Percentiles rank a stretch among this genome's conserved stretches.
Conservation (phyloP, 2,888 invertebrate species). For the Thecophora atra region DNA sequence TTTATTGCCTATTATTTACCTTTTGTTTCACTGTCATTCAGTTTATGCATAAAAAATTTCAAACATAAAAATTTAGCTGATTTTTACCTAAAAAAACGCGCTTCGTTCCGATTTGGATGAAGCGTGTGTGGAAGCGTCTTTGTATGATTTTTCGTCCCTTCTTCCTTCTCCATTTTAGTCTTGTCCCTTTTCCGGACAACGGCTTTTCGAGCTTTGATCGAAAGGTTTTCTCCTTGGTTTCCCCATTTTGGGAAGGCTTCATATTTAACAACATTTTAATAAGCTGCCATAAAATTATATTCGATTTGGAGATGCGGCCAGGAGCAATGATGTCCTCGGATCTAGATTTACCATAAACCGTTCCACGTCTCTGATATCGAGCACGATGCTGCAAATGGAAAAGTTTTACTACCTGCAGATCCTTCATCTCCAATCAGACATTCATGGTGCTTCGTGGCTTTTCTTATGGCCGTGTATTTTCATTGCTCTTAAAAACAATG, state of each 20-base stretch:
- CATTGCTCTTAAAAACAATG: not conserved
- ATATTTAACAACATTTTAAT: conserved; percentile 20
- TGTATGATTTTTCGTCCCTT: not conserved
- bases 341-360: not conserved
- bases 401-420: conserved; percentile 39
- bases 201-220: not conserved
- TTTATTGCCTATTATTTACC: conserved; percentile 65
- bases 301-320: not conserved
- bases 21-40: conserved; percentile 60
- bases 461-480: not conserved
- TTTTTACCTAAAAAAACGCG: conserved; percentile 33
- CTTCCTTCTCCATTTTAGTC: too few species aligned
- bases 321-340: conserved; percentile 10
- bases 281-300: conserved; percentile 24
- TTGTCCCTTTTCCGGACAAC: too few species aligned
- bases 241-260: conserved; percentile 16
- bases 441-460: not conserved
- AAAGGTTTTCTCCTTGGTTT: not conserved
- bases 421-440: conserved; percentile 24
- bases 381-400: conserved; percentile 41
- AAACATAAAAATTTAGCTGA: conserved; percentile 57
- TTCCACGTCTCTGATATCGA: conserved; percentile 38
- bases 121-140: conserved; percentile 20
- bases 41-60: conserved; percentile 55
- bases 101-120: too few species aligned